A percentile compares a stretch with the other conserved stretches of the same genome.
Conservation (phyloP, 2,888 invertebrate genomes). For the Sinhomidia bicolor region DNA sequence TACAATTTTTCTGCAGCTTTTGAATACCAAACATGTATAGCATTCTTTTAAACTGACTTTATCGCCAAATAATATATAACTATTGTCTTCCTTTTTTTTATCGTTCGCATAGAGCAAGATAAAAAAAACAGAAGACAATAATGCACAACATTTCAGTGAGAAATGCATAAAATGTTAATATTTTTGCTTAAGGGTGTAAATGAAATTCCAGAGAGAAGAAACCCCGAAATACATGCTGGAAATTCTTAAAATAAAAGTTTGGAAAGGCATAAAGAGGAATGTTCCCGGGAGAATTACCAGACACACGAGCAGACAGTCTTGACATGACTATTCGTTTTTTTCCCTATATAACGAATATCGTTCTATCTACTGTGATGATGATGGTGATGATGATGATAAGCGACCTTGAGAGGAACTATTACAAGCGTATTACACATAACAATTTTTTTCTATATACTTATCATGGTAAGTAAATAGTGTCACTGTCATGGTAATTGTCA, state of each 20-base stretch:
- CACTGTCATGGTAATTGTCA: neutral
- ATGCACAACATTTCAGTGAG: neutral
- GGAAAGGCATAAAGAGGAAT: neutral
- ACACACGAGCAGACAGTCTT: neutral
- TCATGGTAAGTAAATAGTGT: no score
- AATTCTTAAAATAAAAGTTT: neutral
- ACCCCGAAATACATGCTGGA: no score
- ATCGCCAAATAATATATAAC: no score
- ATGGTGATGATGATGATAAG: neutral
- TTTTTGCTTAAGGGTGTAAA: neutral
- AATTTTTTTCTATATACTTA: no score
- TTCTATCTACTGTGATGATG: neutral
- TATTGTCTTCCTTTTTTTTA: neutral
- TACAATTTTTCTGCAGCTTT: neutral
- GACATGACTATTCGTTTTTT: neutral
- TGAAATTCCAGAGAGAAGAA: constrained; percentile 11
- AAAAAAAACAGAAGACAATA: neutral
- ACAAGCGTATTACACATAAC: no score
- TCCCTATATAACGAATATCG: no score
- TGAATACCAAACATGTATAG: no score
- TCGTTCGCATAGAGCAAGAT: neutral
- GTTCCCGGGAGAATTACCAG: neutral
- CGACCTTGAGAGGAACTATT: no score
- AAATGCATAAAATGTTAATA: neutral
- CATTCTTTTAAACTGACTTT: no score